Base-by-base conservation (phyloP, 2,797 vertebrate genomes). In the Phataginus tricuspis region DNA sequence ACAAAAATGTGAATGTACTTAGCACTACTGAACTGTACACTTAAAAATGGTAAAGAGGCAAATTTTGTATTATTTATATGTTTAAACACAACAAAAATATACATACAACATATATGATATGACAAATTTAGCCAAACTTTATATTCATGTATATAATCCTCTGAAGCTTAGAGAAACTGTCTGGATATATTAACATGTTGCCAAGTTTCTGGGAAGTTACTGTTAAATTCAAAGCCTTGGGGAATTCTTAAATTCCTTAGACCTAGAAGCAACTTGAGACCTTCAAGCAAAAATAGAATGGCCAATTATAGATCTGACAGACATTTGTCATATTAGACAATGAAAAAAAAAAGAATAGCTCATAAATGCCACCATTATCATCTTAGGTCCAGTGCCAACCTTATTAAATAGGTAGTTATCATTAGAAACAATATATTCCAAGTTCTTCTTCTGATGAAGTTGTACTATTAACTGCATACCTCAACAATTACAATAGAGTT, bases 191-290 rank as follows among this genome's bases (percentile, higher is more conserved):
- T 27, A 92, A 82, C 7, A 27, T 21, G 45, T 2, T 64, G 64
- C 23, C 27, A 89, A 82, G 23, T 0, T 92, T 75, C 61, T 53
- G 61, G 64, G 45, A 78, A 88, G 39, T 86, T 69, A 83, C 21
- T 83, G n/a, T 25, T 9, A 78, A 59, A 1, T 79, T 86, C 31
- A 92, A 89, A 91, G 16, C 16, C 23, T 69, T 75, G 45, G 49
- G 14, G 34, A 84, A 87, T n/a, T 84, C 34, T 61, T 49, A 80
- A 84, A 29, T 53, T 75, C 49, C 34, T 84, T 84, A 79, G 57
- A 59, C 9, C 25, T 77, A 57, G 71, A 91, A 55, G 12, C n/a
- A 93, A 78, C 74, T 90, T 92, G 59, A 96, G 79, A 91, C 7
- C 31, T 59, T 90, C 55, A 34, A 53, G 16, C 14, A 90, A 93